Percentiles rank a stretch among this genome's conserved stretches.
phyloP scores from a whole-genome alignment of 2,113 vertebrate genomes.

The Riparia riparia region DNA sequence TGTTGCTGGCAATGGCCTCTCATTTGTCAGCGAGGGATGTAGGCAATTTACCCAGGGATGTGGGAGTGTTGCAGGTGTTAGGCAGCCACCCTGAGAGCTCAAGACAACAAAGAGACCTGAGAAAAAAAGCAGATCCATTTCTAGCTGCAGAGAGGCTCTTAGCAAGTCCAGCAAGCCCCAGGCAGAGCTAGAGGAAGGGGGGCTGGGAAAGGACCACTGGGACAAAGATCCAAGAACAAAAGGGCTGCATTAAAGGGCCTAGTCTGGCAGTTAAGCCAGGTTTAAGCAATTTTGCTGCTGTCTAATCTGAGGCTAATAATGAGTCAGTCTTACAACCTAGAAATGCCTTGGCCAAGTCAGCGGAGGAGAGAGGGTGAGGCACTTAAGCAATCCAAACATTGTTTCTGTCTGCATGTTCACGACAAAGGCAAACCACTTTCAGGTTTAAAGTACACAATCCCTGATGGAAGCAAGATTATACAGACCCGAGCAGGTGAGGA shows the following conservation, averaged over 20 bases:
- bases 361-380: neutral
- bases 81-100: neutral
- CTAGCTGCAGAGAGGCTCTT: neutral
- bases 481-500: neutral
- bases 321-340: neutral
- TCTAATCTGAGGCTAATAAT: neutral
- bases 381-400: neutral
- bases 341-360: neutral
- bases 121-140: neutral
- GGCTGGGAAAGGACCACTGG: neutral
- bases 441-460: neutral
- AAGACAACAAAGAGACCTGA: neutral
- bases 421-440: neutral
- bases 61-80: neutral
- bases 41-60: neutral
- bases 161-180: neutral
- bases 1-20: neutral
- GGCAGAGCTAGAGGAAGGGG: neutral
- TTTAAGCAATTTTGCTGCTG: neutral
- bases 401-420: rapidly evolving
- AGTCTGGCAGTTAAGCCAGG: neutral
- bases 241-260: neutral
- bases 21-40: neutral
- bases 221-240: neutral
- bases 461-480: neutral